Evolutionary conservation across 2,797 vertebrate genomes (phyloP).

Genomic region (Spheniscus humboldti): DNA sequence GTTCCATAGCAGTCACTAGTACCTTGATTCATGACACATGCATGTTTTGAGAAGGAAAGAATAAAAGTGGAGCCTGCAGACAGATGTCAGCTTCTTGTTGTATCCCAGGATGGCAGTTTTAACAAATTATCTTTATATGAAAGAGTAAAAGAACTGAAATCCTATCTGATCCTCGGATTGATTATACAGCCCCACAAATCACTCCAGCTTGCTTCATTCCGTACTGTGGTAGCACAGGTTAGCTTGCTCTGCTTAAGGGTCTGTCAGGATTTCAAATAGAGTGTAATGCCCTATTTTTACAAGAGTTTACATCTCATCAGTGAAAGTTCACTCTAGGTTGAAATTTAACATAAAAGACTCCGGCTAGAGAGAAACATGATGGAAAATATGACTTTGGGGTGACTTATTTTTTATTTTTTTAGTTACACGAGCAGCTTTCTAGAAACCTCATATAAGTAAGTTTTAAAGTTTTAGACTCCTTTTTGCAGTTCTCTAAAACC

Average conservation of each 20-base stretch:
- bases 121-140: constrained; percentile 61
- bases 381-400: constrained; percentile 48
- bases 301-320: constrained; percentile 15
- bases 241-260: background rate
- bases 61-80: background rate
- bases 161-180: constrained; percentile 38
- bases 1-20: background rate
- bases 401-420: background rate
- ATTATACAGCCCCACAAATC: constrained; percentile 55
- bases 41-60: background rate
- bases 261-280: constrained; percentile 25
- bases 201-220: background rate
- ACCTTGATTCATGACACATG: constrained; percentile 19
- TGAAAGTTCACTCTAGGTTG: constrained; percentile 58
- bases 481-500: constrained; percentile 20
- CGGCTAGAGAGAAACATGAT: background rate
- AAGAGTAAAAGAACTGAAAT: constrained; percentile 41
- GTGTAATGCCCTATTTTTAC: constrained; percentile 23
- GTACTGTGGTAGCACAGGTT: background rate
- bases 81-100: constrained; percentile 16
- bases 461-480: constrained; percentile 41
- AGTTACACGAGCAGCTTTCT: constrained; percentile 40
- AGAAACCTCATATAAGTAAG: constrained; percentile 19
- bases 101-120: constrained; percentile 37
- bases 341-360: constrained; percentile 51